Conservation (phyloP, 2,888 invertebrate genomes). For the Ennomos quercinarius region DNA sequence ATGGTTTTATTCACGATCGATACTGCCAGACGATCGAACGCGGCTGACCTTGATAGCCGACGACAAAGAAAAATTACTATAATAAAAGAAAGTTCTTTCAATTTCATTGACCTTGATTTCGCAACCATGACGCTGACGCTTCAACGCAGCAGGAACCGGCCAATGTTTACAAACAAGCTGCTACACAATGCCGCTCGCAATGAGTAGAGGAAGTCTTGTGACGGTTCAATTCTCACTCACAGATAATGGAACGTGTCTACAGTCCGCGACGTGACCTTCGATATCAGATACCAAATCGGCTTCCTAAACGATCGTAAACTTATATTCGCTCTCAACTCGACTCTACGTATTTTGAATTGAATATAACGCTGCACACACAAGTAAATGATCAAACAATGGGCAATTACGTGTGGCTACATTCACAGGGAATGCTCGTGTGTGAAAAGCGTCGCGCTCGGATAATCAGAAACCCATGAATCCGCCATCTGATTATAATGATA, state of each 20-base stretch:
- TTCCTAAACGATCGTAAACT: conserved; percentile 30
- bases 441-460: conserved; percentile 43
- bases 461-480: conserved; percentile 36
- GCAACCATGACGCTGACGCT: conserved; percentile 62
- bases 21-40: conserved; percentile 38
- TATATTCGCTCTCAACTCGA: conserved; percentile 21
- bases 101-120: conserved; percentile 72
- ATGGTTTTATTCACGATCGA: conserved; percentile 35
- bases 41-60: conserved; percentile 54
- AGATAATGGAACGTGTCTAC: conserved; percentile 31
- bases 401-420: conserved; percentile 39
- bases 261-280: conserved; percentile 33
- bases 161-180: conserved; percentile 65
- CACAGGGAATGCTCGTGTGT: conserved; percentile 43
- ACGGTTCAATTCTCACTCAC: conserved; percentile 22
- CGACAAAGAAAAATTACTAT: conserved; percentile 51
- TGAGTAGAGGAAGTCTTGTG: conserved; percentile 29
- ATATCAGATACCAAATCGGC: conserved; percentile 23
- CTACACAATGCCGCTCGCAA: conserved; percentile 38
- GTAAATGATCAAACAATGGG: conserved; percentile 40
- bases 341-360: conserved; percentile 2
- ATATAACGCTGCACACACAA: conserved; percentile 19
- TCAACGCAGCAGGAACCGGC: conserved; percentile 46
- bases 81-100: conserved; percentile 69
- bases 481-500: conserved; percentile 29